Percentiles rank a stretch among this genome's conserved stretches.
These are phyloP conservation scores for Halcyon senegalensis DNA, from an alignment of 2,113 vertebrate genomes.

Conservation along the genomic window DNA sequence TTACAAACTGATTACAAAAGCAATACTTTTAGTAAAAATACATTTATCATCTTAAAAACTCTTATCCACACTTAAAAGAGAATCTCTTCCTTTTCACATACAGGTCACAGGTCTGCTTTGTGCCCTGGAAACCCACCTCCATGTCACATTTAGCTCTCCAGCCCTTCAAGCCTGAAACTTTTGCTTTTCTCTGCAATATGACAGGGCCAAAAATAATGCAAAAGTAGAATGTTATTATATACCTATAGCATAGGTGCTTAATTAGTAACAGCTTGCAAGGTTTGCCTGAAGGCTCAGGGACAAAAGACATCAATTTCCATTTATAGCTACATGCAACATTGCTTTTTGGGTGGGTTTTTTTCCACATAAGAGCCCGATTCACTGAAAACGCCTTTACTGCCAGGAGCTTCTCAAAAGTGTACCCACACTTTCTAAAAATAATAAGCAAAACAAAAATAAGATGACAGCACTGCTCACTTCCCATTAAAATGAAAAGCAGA, in stretches of 20 bases:
- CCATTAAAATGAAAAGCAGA: neutral
- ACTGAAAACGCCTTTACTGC: neutral
- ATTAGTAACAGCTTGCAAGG: neutral
- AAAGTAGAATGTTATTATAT: neutral
- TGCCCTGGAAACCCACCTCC: neutral
- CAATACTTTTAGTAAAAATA: neutral
- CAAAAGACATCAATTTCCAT: neutral
- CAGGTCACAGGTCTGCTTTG: neutral
- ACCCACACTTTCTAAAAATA: slow-evolving; percentile 19
- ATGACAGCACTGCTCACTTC: neutral
- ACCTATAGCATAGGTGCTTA: neutral
- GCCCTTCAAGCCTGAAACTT: neutral
- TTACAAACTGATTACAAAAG: neutral
- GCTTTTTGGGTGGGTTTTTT: neutral
- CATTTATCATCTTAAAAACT: neutral
- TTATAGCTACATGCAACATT: neutral
- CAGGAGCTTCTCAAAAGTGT: neutral
- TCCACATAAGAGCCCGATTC: neutral
- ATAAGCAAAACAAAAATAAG: neutral
- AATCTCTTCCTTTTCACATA: neutral
- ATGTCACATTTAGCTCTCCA: accelerated
- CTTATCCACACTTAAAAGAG: neutral
- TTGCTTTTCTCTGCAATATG: neutral
- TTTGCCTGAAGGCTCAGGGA: neutral
- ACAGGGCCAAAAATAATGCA: neutral